These are phyloP conservation scores for Archivesica marissinica DNA, from an alignment of 1,140 invertebrate species.

Conservation along the genomic window DNA sequence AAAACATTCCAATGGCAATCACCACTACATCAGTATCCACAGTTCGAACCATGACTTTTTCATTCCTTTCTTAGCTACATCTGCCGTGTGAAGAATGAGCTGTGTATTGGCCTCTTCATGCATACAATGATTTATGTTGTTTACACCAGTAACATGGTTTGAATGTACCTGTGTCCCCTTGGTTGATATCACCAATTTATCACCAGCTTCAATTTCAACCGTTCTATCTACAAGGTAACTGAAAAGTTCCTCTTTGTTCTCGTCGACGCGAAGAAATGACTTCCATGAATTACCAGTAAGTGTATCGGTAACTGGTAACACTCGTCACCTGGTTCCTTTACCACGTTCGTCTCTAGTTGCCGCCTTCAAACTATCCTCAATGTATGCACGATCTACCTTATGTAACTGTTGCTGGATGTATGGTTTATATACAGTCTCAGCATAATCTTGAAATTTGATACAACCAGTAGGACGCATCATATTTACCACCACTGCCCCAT, in stretches of 20 bases:
- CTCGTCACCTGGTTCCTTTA: background rate
- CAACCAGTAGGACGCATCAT: background rate
- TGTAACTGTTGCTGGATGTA: background rate
- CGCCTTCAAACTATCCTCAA: conserved; percentile 5
- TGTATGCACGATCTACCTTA: conserved; percentile 1
- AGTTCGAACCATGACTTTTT: too few species aligned
- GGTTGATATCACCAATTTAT: background rate
- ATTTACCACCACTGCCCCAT: conserved; percentile 12
- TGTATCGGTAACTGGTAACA: background rate
- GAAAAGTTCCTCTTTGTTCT: conserved; percentile 53
- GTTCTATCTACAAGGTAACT: background rate
- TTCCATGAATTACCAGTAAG: conserved; percentile 12
- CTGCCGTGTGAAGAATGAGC: background rate
- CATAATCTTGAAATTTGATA: conserved; percentile 1
- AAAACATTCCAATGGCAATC: too few species aligned
- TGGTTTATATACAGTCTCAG: conserved; percentile 17
- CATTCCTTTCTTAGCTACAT: conserved; percentile 28
- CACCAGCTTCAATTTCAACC: background rate
- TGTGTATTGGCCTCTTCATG: conserved; percentile 36
- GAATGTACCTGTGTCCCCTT: too few species aligned
- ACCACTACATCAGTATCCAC: too few species aligned
- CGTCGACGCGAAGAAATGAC: conserved; percentile 19
- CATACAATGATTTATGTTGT: background rate
- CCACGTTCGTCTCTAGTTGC: background rate
- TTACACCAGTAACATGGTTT: background rate